Percentiles rank a stretch among this genome's conserved stretches.
These are phyloP conservation scores for Drosophila kokeensis DNA, from an alignment of 2,888 invertebrate species.

Conservation along the genomic window DNA sequence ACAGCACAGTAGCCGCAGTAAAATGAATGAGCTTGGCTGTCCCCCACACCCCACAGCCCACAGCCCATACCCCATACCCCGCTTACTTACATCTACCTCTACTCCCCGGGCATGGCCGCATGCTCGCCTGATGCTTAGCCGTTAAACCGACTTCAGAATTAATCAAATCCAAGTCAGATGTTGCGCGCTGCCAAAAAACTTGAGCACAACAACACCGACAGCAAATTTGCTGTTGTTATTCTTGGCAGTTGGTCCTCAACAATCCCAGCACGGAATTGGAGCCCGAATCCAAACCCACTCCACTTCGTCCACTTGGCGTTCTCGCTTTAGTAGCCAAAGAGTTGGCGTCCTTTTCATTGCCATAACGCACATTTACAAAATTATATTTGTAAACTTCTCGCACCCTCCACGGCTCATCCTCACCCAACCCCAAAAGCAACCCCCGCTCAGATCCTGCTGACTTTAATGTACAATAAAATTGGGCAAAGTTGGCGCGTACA, in stretches of 20 bases:
- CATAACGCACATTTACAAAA: constrained; percentile 79
- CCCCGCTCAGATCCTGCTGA: constrained; percentile 21
- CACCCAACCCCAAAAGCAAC: not conserved
- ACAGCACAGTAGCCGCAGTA: constrained; percentile 66
- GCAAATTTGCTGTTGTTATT: constrained; percentile 69
- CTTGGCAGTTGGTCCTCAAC: constrained; percentile 53
- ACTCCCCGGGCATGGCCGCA: not conserved
- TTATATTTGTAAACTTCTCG: constrained; percentile 76
- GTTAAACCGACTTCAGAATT: constrained; percentile 80
- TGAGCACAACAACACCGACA: constrained; percentile 62
- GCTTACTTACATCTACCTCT: not conserved
- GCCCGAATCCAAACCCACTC: constrained; percentile 2
- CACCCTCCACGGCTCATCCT: constrained; percentile 23
- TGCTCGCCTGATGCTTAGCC: constrained; percentile 53
- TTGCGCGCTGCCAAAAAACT: constrained; percentile 77
- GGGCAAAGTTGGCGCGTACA: constrained; percentile 73
- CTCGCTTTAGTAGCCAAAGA: constrained; percentile 51
- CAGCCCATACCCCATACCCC: too few relatives aligned
- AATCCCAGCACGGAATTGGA: constrained; percentile 12
- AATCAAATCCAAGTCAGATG: constrained; percentile 78
- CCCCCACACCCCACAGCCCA: not conserved
- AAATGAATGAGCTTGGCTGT: constrained; percentile 65
- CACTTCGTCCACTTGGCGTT: constrained; percentile 33
- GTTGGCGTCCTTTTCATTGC: constrained; percentile 71
- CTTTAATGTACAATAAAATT: constrained; percentile 78